These are phyloP conservation scores for Acrocephalus scirpaceus DNA, from an alignment of 2,797 vertebrate species.

Conservation along the genomic window DNA sequence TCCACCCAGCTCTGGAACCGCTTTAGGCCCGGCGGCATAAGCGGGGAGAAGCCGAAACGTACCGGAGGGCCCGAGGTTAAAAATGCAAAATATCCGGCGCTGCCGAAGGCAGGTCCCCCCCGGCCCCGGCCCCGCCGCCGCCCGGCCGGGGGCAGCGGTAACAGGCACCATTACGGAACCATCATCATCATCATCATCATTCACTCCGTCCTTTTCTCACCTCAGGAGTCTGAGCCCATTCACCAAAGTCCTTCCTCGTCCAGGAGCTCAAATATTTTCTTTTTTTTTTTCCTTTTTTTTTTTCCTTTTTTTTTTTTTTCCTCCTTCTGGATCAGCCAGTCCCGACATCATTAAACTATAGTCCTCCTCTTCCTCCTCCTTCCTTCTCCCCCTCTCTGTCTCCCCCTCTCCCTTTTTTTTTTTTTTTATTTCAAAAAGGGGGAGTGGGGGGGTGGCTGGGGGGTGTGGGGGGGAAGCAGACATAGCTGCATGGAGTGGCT, in stretches of 20 bases:
- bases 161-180: constrained; percentile 30
- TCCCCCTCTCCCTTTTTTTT: background rate
- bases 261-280: background rate
- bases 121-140: background rate
- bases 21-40: background rate
- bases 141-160: background rate
- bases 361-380: constrained; percentile 32
- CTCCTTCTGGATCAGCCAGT: background rate
- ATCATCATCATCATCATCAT: background rate
- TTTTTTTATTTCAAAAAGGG: background rate
- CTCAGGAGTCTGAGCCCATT: constrained; percentile 76
- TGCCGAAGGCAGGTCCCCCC: constrained; percentile 74
- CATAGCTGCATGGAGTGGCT: constrained; percentile 90
- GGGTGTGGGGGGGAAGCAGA: constrained; percentile 76
- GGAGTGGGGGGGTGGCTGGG: background rate
- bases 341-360: constrained; percentile 6
- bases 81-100: constrained; percentile 76
- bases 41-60: background rate
- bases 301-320: background rate
- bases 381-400: constrained; percentile 9
- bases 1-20: background rate
- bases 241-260: constrained; percentile 74
- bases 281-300: background rate
- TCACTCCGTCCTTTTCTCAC: constrained; percentile 64
- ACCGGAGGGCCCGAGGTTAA: constrained; percentile 1